Conservation (phyloP, 37 sponge, comb jelly and placozoan genomes). For the Cliona cf. orientalis region DNA sequence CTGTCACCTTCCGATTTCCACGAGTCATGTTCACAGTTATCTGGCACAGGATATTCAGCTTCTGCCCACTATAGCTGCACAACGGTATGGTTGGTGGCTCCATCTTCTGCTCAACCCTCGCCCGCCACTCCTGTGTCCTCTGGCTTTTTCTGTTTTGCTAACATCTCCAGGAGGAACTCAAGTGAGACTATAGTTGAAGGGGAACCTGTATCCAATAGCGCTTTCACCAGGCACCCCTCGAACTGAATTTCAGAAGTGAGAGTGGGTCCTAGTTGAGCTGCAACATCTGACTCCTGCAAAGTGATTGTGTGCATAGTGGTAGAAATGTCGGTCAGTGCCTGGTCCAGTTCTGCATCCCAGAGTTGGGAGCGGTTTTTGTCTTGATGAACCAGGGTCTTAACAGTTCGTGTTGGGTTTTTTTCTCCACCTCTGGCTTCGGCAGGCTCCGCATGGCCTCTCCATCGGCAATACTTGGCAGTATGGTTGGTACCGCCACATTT, state of each 20-base stretch:
- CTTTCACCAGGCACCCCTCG: constrained; percentile 29
- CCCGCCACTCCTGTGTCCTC: constrained; percentile 12
- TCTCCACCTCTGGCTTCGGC: no score
- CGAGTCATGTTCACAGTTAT: background rate
- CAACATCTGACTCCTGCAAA: background rate
- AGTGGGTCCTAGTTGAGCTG: constrained; percentile 22
- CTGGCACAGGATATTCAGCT: constrained; percentile 32
- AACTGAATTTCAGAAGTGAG: constrained; percentile 9
- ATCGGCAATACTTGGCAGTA: no score
- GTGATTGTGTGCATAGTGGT: background rate
- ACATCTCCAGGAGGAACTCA: constrained; percentile 1
- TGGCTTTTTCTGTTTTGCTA: background rate
- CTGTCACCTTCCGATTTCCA: background rate
- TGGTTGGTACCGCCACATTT: no score
- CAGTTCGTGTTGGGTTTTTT: no score
- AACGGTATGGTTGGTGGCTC: constrained; percentile 9
- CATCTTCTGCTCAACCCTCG: constrained; percentile 1
- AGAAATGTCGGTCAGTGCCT: background rate
- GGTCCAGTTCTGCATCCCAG: constrained; percentile 6
- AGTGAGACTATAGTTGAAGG: constrained; percentile 56
- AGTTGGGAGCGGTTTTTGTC: no score
- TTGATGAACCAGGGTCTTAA: no score
- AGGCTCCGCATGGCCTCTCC: no score
- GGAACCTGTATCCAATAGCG: constrained; percentile 65
- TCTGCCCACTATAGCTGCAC: constrained; percentile 46